phyloP scores from a whole-genome alignment of 2,797 vertebrate genomes.

The Sebastolobus alascanus region DNA sequence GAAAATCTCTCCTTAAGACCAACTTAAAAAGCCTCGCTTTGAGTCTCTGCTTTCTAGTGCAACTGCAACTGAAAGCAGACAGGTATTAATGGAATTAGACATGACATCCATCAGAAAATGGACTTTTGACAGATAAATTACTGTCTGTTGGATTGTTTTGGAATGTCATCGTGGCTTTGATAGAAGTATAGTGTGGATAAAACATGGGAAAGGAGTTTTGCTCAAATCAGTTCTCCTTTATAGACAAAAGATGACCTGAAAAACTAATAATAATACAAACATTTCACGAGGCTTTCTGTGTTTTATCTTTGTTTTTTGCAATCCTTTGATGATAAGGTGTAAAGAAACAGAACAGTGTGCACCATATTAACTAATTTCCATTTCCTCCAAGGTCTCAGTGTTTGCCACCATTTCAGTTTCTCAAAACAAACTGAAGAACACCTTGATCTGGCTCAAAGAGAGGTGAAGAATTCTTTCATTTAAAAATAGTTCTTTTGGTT shows the following conservation, averaged over 20 bases:
- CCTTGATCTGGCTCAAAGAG: slow-evolving; percentile 16
- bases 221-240: neutral
- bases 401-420: slow-evolving; percentile 27
- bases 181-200: neutral
- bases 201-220: neutral
- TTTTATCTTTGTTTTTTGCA: slow-evolving; percentile 43
- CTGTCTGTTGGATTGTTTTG: neutral
- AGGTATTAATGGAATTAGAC: neutral
- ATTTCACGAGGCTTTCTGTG: slow-evolving; percentile 9
- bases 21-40: slow-evolving; percentile 5
- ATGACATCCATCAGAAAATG: neutral
- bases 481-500: neutral
- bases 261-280: slow-evolving; percentile 19
- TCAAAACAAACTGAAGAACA: slow-evolving; percentile 24
- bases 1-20: neutral
- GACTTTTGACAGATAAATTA: slow-evolving; percentile 10
- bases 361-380: slow-evolving; percentile 55
- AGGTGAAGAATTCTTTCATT: slow-evolving; percentile 26
- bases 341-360: slow-evolving; percentile 31
- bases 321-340: slow-evolving; percentile 54
- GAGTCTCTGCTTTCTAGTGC: slow-evolving; percentile 8
- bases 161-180: neutral
- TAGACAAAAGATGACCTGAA: slow-evolving; percentile 39
- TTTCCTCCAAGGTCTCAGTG: slow-evolving; percentile 59
- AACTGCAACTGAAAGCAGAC: slow-evolving; percentile 1